These are phyloP conservation scores for Axis porcinus DNA, from an alignment of 2,113 vertebrate species.

Conservation along the genomic window DNA sequence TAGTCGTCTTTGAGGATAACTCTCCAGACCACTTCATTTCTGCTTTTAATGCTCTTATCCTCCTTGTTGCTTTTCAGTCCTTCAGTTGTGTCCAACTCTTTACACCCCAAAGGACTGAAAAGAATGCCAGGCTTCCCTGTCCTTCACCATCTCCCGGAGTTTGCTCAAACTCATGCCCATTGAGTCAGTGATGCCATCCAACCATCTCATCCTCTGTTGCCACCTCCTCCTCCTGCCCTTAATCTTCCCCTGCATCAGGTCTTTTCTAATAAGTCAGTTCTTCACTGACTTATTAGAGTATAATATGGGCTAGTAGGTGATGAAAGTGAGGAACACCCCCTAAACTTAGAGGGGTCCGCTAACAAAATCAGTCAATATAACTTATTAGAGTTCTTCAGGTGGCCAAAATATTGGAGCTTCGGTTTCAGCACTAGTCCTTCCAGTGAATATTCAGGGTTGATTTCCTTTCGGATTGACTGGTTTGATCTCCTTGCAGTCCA, in stretches of 20 bases:
- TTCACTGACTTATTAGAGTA: not conserved
- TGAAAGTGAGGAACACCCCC: too few relatives aligned
- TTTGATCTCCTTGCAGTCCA: not conserved
- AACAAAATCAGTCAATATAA: too few relatives aligned
- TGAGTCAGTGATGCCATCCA: not conserved
- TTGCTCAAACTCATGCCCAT: not conserved
- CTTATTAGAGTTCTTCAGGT: not conserved
- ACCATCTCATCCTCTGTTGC: not conserved
- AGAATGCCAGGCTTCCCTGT: not conserved
- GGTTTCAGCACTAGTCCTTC: not conserved
- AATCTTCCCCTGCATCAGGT: not conserved
- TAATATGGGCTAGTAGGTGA: too few relatives aligned
- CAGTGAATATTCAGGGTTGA: not conserved
- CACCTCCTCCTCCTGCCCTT: not conserved
- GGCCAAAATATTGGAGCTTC: not conserved
- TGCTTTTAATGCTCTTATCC: not conserved
- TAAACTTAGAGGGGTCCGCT: too few relatives aligned
- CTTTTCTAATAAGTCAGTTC: not conserved
- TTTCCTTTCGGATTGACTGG: rapidly evolving
- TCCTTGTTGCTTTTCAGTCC: not conserved
- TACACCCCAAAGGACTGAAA: not conserved
- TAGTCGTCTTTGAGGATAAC: not conserved
- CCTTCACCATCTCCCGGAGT: not conserved
- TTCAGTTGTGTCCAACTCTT: not conserved
- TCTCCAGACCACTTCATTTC: not conserved